Percentiles rank a stretch among this genome's conserved stretches.
Conservation (phyloP, 1,140 invertebrate species). For the Drosophila parvula region DNA sequence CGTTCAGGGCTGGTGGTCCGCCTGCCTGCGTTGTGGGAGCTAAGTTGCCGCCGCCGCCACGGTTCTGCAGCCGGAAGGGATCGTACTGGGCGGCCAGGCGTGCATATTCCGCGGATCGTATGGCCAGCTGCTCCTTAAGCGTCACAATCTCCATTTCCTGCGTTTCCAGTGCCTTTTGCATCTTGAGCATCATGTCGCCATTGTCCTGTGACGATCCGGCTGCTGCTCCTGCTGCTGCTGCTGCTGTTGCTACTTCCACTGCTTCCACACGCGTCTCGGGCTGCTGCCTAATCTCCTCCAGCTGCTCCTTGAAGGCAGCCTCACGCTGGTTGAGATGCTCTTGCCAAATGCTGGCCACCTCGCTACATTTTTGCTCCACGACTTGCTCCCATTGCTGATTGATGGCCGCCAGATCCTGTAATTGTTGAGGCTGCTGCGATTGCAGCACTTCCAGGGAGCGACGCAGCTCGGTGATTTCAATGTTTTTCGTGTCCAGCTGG, state of each 20-base stretch:
- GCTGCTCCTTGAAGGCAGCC: constrained; percentile 85
- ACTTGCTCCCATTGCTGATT: constrained; percentile 84
- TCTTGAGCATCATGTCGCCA: constrained; percentile 69
- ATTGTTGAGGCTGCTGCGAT: constrained; percentile 49
- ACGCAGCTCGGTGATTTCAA: constrained; percentile 77
- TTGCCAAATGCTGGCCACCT: constrained; percentile 88
- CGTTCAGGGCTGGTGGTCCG: constrained; percentile 27
- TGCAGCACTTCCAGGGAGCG: constrained; percentile 63
- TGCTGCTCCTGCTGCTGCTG: neutral
- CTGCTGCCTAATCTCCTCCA: constrained; percentile 44
- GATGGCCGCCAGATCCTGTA: constrained; percentile 53
- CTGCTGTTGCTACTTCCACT: neutral
- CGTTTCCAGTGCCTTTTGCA: constrained; percentile 86
- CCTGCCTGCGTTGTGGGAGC: neutral
- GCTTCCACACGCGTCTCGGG: neutral
- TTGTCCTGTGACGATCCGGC: neutral
- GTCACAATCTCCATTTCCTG: constrained; percentile 89
- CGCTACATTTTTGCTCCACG: constrained; percentile 87
- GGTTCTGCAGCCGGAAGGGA: constrained; percentile 78
- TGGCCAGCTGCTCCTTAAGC: constrained; percentile 87
- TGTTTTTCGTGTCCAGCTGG: constrained; percentile 77
- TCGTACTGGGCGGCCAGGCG: constrained; percentile 82
- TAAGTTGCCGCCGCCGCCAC: constrained; percentile 35
- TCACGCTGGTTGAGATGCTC: constrained; percentile 87
- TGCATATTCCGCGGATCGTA: constrained; percentile 84